These are phyloP conservation scores for Tupiocoris notatus DNA, from an alignment of 2,888 invertebrate genomes.

Conservation along the genomic window DNA sequence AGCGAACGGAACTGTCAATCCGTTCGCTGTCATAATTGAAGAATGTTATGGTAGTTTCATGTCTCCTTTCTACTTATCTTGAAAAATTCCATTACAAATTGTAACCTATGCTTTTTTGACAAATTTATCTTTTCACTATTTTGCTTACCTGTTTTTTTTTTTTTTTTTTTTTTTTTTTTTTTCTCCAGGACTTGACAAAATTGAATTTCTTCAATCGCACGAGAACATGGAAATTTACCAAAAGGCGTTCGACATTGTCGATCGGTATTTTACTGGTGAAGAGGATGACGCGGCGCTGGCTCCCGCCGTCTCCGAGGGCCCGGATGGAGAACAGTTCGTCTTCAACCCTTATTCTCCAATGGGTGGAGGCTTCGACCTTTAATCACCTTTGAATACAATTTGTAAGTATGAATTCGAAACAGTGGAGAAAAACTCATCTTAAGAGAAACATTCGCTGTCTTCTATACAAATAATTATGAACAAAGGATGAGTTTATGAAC, in stretches of 20 bases:
- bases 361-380: too few species aligned
- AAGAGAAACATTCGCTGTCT: too few species aligned
- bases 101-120: background rate
- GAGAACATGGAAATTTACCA: slow-evolving; percentile 96
- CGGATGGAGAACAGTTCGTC: slow-evolving; percentile 67
- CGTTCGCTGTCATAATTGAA: slow-evolving; percentile 86
- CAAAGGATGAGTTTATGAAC: too few species aligned
- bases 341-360: slow-evolving; percentile 54
- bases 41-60: slow-evolving; percentile 80
- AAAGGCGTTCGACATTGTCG: slow-evolving; percentile 95
- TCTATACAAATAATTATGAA: too few species aligned
- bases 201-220: slow-evolving; percentile 95
- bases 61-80: background rate
- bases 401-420: too few species aligned
- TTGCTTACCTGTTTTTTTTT: too few species aligned
- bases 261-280: slow-evolving; percentile 91
- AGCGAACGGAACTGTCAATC: slow-evolving; percentile 70
- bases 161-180: background rate
- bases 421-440: too few species aligned
- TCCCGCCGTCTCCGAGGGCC: slow-evolving; percentile 69
- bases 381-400: background rate
- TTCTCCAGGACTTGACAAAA: slow-evolving; percentile 86
- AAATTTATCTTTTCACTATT: background rate
- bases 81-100: background rate
- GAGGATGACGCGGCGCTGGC: slow-evolving; percentile 77